phyloP scores from a whole-genome alignment of 2,888 invertebrate genomes.

The Diloba caeruleocephala region DNA sequence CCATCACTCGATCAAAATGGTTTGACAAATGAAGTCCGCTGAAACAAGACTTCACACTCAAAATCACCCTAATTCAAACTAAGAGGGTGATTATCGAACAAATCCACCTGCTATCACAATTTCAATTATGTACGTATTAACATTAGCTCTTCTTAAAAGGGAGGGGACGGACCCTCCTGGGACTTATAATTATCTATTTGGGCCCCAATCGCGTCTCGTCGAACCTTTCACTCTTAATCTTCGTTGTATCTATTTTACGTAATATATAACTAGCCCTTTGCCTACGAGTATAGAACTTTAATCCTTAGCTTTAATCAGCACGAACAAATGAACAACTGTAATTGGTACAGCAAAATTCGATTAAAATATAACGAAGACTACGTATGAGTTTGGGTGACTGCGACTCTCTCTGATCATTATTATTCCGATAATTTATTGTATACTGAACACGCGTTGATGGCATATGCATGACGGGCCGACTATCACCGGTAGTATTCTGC shows the following conservation, averaged over 20 bases:
- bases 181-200: constrained; percentile 72
- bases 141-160: constrained; percentile 60
- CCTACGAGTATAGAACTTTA: constrained; percentile 33
- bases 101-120: constrained; percentile 65
- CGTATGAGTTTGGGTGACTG: no score
- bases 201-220: constrained; percentile 63
- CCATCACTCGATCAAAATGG: no score
- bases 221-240: constrained; percentile 56
- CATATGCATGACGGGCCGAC: no score
- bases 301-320: no score
- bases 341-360: no score
- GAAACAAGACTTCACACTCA: constrained; percentile 31
- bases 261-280: constrained; percentile 34
- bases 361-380: no score
- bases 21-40: no score
- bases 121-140: constrained; percentile 69
- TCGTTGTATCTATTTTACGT: constrained; percentile 46
- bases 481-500: no score
- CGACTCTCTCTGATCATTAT: no score
- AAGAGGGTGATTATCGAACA: constrained; percentile 67
- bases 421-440: no score
- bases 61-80: constrained; percentile 51
- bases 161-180: constrained; percentile 62
- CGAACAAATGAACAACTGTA: no score
- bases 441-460: no score